Conservation (phyloP, 2,888 invertebrate species). For the Pachycephus smyrnensis region DNA sequence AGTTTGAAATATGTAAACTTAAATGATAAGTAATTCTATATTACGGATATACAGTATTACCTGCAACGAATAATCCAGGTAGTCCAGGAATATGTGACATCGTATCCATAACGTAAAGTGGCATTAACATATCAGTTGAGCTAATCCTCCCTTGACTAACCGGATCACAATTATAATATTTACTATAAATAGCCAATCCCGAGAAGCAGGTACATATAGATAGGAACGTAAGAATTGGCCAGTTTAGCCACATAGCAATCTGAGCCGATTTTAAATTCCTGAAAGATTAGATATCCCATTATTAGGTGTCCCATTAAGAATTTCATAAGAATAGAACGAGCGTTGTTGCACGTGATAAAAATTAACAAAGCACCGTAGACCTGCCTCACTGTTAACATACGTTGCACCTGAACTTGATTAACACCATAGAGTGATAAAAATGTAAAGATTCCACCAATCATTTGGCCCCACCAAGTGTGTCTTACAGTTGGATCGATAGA, state of each 20-base stretch:
- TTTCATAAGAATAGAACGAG: not conserved
- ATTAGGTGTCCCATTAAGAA: conserved; percentile 1
- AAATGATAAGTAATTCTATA: not conserved
- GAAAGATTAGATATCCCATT: conserved; percentile 16
- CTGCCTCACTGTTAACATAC: conserved; percentile 76
- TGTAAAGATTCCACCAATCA: conserved; percentile 84
- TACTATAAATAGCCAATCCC: conserved; percentile 88
- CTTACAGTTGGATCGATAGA: conserved; percentile 84
- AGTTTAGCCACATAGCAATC: conserved; percentile 81
- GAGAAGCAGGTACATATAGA: conserved; percentile 75
- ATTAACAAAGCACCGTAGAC: conserved; percentile 14
- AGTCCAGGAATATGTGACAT: conserved; percentile 82
- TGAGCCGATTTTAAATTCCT: conserved; percentile 77
- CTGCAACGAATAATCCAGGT: conserved; percentile 90
- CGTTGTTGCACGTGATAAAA: not conserved
- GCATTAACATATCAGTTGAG: conserved; percentile 83
- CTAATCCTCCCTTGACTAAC: conserved; percentile 72
- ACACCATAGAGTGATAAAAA: conserved; percentile 87
- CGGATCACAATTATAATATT: conserved; percentile 87
- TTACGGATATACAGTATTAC: conserved; percentile 25
- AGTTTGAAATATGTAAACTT: not conserved
- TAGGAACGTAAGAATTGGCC: conserved; percentile 81
- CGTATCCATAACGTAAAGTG: conserved; percentile 81
- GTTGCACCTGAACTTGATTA: conserved; percentile 87
- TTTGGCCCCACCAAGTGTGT: conserved; percentile 85